Evolutionary conservation across 2,888 invertebrate genomes (phyloP).

Genomic region (Syrista parreyssii): DNA sequence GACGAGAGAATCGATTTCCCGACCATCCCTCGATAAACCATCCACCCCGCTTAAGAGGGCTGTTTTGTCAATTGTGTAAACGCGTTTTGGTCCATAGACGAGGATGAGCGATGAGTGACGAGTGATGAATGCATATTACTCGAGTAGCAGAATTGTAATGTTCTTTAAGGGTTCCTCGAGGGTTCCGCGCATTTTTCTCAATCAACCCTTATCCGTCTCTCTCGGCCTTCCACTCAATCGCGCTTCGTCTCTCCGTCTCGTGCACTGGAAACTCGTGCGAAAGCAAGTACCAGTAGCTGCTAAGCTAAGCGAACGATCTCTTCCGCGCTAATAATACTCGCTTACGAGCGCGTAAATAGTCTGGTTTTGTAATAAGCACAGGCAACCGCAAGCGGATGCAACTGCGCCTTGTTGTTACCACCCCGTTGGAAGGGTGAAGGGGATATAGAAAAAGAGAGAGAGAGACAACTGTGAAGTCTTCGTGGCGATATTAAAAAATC

Average conservation of each 20-base stretch:
- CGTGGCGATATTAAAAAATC: slow-evolving; percentile 30
- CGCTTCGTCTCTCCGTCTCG: not conserved
- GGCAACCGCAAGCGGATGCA: not conserved
- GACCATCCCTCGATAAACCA: not conserved
- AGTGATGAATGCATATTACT: too few relatives aligned
- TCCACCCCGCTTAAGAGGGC: not conserved
- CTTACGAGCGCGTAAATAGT: not conserved
- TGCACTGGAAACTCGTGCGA: not conserved
- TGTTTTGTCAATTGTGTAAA: not conserved
- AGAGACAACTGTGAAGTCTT: slow-evolving; percentile 16
- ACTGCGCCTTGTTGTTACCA: not conserved
- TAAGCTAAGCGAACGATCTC: not conserved
- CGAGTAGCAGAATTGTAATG: not conserved
- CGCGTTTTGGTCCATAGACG: not conserved
- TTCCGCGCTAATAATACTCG: not conserved
- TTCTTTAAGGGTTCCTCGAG: not conserved
- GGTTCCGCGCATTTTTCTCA: not conserved
- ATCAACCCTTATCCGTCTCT: not conserved
- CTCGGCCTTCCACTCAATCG: not conserved
- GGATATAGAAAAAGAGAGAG: not conserved
- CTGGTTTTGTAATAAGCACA: not conserved
- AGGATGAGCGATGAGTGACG: too few relatives aligned
- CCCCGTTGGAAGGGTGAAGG: not conserved
- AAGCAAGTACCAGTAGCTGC: not conserved
- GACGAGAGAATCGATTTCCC: slow-evolving; percentile 15